Evolutionary conservation across 2,797 vertebrate genomes (phyloP).

Genomic region (Oreochromis grahami): DNA sequence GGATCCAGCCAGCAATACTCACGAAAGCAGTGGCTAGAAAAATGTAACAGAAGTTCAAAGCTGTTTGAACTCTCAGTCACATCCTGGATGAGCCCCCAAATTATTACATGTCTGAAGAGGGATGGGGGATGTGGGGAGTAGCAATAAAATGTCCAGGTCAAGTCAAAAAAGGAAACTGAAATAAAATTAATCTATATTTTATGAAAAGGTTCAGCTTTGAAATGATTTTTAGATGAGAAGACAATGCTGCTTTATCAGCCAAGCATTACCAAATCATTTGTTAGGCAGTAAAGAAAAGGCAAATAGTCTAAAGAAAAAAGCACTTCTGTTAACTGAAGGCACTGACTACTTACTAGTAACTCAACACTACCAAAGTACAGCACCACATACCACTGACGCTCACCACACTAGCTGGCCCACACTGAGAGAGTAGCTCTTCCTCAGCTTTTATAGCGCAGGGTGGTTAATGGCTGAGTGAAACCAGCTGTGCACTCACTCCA

Average conservation of each 20-base stretch:
- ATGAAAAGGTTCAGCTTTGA: background rate
- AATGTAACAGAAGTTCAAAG: background rate
- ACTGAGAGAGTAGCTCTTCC: background rate
- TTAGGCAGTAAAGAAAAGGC: background rate
- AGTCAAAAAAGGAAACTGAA: background rate
- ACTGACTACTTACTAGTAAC: background rate
- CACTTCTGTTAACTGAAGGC: background rate
- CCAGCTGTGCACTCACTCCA: background rate
- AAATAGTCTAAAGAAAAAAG: background rate
- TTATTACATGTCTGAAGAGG: background rate
- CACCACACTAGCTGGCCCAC: background rate
- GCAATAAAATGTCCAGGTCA: background rate
- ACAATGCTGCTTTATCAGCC: background rate
- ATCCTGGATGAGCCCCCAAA: background rate
- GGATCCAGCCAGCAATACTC: background rate
- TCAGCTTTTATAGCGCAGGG: background rate
- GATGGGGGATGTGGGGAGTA: background rate
- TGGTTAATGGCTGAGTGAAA: background rate
- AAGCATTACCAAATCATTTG: background rate
- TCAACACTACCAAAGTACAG: background rate
- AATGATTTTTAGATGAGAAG: background rate
- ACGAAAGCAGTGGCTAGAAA: background rate
- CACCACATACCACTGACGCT: background rate
- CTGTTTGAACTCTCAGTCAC: background rate
- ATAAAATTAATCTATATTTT: background rate